Percentiles rank a stretch among this genome's conserved stretches.
Evolutionary conservation across 2,797 vertebrate species (phyloP).

Genomic region (Acrossocheilus fasciatus): DNA sequence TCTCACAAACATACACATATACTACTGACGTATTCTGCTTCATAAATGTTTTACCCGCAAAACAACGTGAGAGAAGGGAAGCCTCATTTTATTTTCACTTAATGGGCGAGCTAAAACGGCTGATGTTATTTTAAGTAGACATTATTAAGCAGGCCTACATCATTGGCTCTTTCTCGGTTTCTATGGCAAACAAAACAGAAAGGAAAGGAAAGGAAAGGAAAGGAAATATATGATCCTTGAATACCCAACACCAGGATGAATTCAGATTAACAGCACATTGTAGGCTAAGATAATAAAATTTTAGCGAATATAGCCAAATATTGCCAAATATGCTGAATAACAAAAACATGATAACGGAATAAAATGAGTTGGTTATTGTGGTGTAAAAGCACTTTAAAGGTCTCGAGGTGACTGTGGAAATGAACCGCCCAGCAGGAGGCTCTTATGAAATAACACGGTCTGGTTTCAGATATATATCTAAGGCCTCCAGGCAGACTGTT

Average conservation of each 20-base stretch:
- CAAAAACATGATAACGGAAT: not conserved
- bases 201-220: not conserved
- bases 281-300: not conserved
- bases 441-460: slow-evolving; percentile 36
- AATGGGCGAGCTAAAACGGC: slow-evolving; percentile 13
- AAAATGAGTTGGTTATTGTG: not conserved
- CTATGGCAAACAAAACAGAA: slow-evolving; percentile 13
- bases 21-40: slow-evolving; percentile 49
- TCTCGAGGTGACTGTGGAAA: not conserved
- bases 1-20: slow-evolving; percentile 45
- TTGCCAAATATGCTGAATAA: not conserved
- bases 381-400: slow-evolving; percentile 16
- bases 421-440: slow-evolving; percentile 27
- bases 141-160: slow-evolving; percentile 15
- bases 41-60: slow-evolving; percentile 52
- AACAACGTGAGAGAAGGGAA: slow-evolving; percentile 43
- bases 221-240: not conserved
- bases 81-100: slow-evolving; percentile 33
- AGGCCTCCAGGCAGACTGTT: slow-evolving; percentile 76
- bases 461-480: slow-evolving; percentile 59
- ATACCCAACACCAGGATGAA: not conserved
- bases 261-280: not conserved
- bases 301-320: not conserved
- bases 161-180: not conserved
- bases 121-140: slow-evolving; percentile 15